Evolutionary conservation across 2,888 invertebrate species (phyloP), one percentile per base, ranked within the genome.

Genomic region (Meloe dianella): DNA sequence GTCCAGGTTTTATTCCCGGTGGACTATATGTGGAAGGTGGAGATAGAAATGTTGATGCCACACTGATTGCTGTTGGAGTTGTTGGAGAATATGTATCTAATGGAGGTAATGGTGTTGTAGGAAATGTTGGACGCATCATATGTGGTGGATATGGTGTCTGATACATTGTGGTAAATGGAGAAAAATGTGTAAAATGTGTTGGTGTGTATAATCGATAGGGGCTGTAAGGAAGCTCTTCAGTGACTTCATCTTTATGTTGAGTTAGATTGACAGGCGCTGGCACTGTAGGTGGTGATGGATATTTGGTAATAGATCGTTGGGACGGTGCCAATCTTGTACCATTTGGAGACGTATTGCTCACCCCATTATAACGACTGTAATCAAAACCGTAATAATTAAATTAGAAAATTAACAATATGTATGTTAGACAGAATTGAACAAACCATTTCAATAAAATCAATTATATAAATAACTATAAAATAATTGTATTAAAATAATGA

Each of bases 71-170:
- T 20, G 83, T 80, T 24, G 83, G 79, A 35, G 84, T 81, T 22
- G 83, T 78, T 41, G 84, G 80, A 27, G 83, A 80, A 69, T 81
- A 81, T 7, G 81, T 78, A 62, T 83, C 83, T 54, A 84, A 73
- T 7, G 84, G 82, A 38, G 85, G 79, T 77, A 84, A 64, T 80
- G 83, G 82, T 79, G 82, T 77, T 81, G 85, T 83, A 83, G 86
- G 81, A 71, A 78, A 81, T 81, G 81, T 85, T 69, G 85, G 72
- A 80, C 85, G 71, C 70, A 83, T 75, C 80, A 85, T 75, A 81
- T 75, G 82, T n/a, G 80, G 82, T n/a, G 80, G 85, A 64, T 84
- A 70, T 7, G 60, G 68, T n/a, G 56, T 65, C 67, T 73, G 22
- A 73, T 73, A 72, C 75, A 77, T 72, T 72, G 78, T 69, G 72